Evolutionary conservation across 2,888 invertebrate species (phyloP).

Genomic region (Agrilus biguttatus): DNA sequence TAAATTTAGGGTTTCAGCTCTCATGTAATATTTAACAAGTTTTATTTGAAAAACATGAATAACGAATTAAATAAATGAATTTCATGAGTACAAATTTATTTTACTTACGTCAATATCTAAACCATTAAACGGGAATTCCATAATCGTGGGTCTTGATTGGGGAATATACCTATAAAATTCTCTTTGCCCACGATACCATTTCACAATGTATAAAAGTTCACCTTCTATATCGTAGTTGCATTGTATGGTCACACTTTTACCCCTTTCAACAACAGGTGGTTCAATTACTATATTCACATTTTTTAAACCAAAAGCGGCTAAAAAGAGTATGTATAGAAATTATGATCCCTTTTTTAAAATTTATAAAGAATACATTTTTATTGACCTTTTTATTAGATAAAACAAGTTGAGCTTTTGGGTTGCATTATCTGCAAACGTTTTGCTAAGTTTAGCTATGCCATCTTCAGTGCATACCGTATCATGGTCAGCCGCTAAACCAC

Average conservation of each 20-base stretch:
- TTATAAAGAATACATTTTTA: too few species aligned
- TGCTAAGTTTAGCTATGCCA: too few species aligned
- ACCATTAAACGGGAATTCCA: conserved; percentile 58
- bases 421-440: too few species aligned
- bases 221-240: conserved; percentile 68
- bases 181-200: conserved; percentile 72
- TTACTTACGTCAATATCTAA: conserved; percentile 71
- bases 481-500: too few species aligned
- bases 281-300: conserved; percentile 57
- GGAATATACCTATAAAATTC: conserved; percentile 79
- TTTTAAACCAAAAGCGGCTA: conserved; percentile 50
- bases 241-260: conserved; percentile 50
- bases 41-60: too few species aligned
- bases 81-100: not conserved
- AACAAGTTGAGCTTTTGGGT: too few species aligned
- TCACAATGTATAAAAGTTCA: conserved; percentile 65
- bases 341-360: too few species aligned
- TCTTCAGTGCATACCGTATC: too few species aligned
- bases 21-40: too few species aligned
- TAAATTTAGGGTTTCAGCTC: too few species aligned
- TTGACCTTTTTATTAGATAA: too few species aligned
- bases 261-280: conserved; percentile 54
- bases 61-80: not conserved
- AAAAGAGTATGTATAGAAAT: not conserved
- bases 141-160: conserved; percentile 54